Evolutionary conservation across 2,113 vertebrate species (phyloP).

Genomic region (Bos indicus): DNA sequence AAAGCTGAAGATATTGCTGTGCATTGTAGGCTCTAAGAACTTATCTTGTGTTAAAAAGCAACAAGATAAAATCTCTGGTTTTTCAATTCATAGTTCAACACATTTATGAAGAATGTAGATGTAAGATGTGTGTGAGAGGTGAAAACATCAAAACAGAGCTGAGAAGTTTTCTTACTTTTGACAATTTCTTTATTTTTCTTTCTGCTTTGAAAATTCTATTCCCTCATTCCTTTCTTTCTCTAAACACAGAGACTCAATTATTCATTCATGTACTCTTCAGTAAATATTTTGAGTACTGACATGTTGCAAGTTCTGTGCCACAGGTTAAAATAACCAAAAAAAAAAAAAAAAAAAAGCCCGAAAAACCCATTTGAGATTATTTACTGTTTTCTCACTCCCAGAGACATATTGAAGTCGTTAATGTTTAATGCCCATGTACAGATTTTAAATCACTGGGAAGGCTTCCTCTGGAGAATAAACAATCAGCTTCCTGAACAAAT

Average conservation of each 20-base stretch:
- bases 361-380: not conserved
- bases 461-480: not conserved
- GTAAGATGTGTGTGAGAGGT: not conserved
- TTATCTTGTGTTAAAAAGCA: not conserved
- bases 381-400: not conserved
- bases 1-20: not conserved
- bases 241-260: not conserved
- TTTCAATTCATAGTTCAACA: not conserved
- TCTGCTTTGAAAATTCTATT: not conserved
- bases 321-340: not conserved
- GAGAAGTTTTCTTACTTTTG: not conserved
- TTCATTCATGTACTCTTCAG: not conserved
- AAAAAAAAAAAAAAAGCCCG: not conserved
- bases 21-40: not conserved
- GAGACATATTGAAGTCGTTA: not conserved
- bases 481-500: not conserved
- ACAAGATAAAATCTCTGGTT: not conserved
- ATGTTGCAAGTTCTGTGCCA: not conserved
- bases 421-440: not conserved
- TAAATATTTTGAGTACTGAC: not conserved
- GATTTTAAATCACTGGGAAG: constrained; percentile 35
- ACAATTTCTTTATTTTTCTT: not conserved
- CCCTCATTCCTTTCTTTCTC: not conserved
- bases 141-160: not conserved
- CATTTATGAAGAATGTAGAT: not conserved